Percentiles rank a stretch among this genome's conserved stretches.
Evolutionary conservation across 2,797 vertebrate genomes (phyloP).

Genomic region (Sebastes itinus): DNA sequence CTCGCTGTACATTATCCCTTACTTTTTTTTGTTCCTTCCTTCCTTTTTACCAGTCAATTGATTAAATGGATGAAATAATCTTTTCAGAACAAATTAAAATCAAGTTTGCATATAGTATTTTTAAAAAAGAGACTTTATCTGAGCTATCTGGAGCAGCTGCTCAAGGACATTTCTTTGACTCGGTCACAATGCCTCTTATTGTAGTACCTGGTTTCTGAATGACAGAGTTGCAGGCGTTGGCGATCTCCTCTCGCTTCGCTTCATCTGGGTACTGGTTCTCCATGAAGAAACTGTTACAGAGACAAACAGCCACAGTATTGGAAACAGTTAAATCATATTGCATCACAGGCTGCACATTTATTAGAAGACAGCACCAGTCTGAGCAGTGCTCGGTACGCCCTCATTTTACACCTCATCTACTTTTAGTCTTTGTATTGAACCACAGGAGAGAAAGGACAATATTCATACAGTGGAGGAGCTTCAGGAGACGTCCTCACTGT

Average conservation of each 20-base stretch:
- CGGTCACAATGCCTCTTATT: neutral
- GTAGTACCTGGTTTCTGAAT: constrained; percentile 86
- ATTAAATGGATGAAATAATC: neutral
- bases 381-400: neutral
- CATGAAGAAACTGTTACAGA: constrained; percentile 82
- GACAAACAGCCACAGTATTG: neutral
- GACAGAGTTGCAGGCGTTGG: constrained; percentile 86
- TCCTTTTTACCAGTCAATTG: neutral
- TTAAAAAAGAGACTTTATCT: neutral
- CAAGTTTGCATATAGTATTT: neutral
- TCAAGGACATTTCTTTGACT: neutral
- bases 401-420: constrained; percentile 35
- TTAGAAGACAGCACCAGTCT: neutral
- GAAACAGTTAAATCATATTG: neutral
- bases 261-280: constrained; percentile 90
- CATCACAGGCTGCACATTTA: neutral
- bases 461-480: constrained; percentile 18
- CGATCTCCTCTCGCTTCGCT: constrained; percentile 86
- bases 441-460: neutral
- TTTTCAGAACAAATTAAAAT: neutral
- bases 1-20: too few species aligned
- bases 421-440: constrained; percentile 18
- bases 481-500: neutral
- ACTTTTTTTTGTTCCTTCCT: neutral
- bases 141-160: neutral